A percentile compares a stretch with the other conserved stretches of the same genome.
Evolutionary conservation across 2,888 invertebrate species (phyloP).

Genomic region (Drosophila seclusa): DNA sequence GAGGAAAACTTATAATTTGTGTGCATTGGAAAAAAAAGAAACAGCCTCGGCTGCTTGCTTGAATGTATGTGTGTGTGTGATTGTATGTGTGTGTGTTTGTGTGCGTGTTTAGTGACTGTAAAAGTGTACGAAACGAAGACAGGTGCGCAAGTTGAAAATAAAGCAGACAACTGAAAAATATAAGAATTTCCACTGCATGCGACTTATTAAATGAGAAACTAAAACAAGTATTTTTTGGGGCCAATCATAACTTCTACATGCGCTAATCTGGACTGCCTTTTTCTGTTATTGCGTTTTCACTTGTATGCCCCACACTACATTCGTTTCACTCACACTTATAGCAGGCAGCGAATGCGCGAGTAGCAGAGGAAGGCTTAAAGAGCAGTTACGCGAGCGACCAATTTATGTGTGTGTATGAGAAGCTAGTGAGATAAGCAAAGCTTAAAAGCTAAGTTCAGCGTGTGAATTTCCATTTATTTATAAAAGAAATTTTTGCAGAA

Average conservation of each 20-base stretch:
- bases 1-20: conserved; percentile 29
- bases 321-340: conserved; percentile 64
- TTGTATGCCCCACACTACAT: conserved; percentile 49
- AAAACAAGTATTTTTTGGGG: conserved; percentile 33
- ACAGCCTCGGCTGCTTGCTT: conserved; percentile 25
- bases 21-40: conserved; percentile 42
- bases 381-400: conserved; percentile 64
- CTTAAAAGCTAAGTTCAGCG: conserved; percentile 71
- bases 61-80: conserved; percentile 19
- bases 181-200: conserved; percentile 17
- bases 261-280: conserved; percentile 49
- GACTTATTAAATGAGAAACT: conserved; percentile 26
- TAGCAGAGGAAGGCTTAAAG: conserved; percentile 57
- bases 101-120: conserved; percentile 21
- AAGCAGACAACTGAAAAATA: conserved; percentile 36
- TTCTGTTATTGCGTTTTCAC: conserved; percentile 72
- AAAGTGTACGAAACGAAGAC: conserved; percentile 56
- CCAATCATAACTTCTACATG: conserved; percentile 53
- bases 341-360: conserved; percentile 15
- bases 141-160: conserved; percentile 41
- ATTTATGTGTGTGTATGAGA: conserved; percentile 34
- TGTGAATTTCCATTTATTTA: conserved; percentile 55
- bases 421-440: conserved; percentile 36
- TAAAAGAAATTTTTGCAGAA: conserved; percentile 66
- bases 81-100: conserved; percentile 8